Conservation (phyloP, 2,888 invertebrate genomes). For the Nephrotoma guestfalica region DNA sequence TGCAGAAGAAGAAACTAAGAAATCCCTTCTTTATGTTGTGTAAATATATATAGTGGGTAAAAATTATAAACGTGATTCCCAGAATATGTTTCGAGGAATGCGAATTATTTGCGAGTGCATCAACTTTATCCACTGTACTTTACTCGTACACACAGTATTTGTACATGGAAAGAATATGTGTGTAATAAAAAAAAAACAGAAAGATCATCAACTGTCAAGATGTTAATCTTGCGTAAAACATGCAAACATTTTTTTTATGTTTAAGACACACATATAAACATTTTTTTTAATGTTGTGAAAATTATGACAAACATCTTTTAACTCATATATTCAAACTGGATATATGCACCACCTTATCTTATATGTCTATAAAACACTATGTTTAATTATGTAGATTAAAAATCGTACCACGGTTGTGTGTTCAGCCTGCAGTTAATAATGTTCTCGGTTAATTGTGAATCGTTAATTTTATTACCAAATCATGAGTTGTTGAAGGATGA, state of each 20-base stretch:
- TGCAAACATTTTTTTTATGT: slow-evolving; percentile 11
- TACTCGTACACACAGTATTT: not conserved
- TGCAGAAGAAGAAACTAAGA: not conserved
- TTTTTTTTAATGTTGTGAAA: slow-evolving; percentile 2
- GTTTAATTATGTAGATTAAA: not conserved
- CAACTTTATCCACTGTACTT: not conserved
- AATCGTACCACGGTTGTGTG: no score
- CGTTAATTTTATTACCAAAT: no score
- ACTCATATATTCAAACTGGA: not conserved
- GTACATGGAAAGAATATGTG: not conserved
- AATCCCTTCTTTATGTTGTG: not conserved
- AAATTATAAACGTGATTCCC: not conserved
- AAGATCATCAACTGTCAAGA: slow-evolving; percentile 13
- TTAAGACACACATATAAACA: not conserved
- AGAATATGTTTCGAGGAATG: not conserved
- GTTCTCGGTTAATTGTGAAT: no score
- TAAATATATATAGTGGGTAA: not conserved
- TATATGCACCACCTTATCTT: not conserved
- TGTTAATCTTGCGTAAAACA: slow-evolving; percentile 18
- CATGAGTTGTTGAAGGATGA: no score
- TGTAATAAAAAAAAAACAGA: slow-evolving; percentile 6
- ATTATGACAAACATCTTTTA: not conserved
- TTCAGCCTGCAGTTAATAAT: no score
- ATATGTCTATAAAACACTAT: not conserved
- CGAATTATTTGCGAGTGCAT: not conserved